Evolutionary conservation across 2,113 vertebrate species (phyloP).

Genomic region (Pomatorhinus ruficollis): DNA sequence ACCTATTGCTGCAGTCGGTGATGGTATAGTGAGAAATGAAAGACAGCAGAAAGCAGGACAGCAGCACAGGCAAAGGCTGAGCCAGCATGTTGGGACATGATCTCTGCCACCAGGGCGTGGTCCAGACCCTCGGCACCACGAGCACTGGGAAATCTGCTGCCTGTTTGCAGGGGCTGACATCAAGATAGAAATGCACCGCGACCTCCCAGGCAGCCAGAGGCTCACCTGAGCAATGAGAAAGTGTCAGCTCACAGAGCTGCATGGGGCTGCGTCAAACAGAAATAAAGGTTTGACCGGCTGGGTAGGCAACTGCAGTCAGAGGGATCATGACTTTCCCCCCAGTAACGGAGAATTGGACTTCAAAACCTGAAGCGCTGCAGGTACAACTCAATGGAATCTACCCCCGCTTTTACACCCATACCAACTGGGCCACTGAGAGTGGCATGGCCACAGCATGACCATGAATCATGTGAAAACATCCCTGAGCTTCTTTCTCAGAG

Average conservation of each 20-base stretch:
- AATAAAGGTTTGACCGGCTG: not conserved
- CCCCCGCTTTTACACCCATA: not conserved
- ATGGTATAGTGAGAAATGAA: not conserved
- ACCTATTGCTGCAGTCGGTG: not conserved
- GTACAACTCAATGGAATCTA: fast-evolving
- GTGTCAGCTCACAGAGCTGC: fast-evolving
- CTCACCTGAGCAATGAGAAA: not conserved
- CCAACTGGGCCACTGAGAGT: not conserved
- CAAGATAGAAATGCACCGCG: fast-evolving
- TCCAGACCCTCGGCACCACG: fast-evolving
- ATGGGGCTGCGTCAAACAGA: not conserved
- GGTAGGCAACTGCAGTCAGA: not conserved
- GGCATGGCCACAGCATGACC: not conserved
- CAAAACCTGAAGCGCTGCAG: not conserved
- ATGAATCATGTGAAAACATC: not conserved
- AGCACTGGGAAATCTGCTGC: not conserved
- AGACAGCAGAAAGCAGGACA: not conserved
- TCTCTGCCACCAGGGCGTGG: fast-evolving
- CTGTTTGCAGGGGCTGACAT: not conserved
- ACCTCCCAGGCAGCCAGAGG: not conserved
- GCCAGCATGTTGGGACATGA: not conserved
- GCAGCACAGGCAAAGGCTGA: fast-evolving
- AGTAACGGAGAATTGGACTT: not conserved
- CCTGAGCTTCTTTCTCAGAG: not conserved
- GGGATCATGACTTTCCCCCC: not conserved